A percentile compares a stretch with the other conserved stretches of the same genome.
These are phyloP conservation scores for Coilia nasus DNA, from an alignment of 2,797 vertebrate genomes.

Conservation along the genomic window DNA sequence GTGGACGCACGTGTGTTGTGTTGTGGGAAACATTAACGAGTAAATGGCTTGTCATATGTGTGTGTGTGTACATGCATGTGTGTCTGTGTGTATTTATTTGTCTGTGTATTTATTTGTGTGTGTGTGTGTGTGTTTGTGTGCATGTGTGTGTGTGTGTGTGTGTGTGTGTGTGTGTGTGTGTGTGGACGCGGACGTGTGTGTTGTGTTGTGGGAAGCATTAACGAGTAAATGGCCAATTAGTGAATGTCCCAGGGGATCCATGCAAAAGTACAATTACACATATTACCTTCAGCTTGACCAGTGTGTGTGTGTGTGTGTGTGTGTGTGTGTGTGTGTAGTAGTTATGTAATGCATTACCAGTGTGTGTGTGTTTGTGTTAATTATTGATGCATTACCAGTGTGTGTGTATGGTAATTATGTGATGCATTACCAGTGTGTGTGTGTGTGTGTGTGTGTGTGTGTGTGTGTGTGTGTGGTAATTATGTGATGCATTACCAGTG, in stretches of 20 bases:
- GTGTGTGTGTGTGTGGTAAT: neutral
- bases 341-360: too few relatives aligned
- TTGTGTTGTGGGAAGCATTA: conserved; percentile 19
- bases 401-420: neutral
- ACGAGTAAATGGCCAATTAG: conserved; percentile 35
- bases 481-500: neutral
- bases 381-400: neutral
- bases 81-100: neutral
- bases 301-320: neutral
- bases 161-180: neutral
- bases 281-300: conserved; percentile 16
- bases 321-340: neutral
- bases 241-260: conserved; percentile 12
- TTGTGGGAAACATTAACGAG: too few relatives aligned
- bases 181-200: neutral
- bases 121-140: neutral
- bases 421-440: too few relatives aligned
- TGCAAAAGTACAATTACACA: conserved; percentile 21
- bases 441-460: too few relatives aligned
- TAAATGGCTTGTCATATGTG: too few relatives aligned
- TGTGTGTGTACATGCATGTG: neutral
- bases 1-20: neutral
- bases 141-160: neutral
- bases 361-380: conserved; percentile 3
- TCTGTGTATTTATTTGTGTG: neutral